Conservation (phyloP, 2,888 invertebrate genomes). For the Calephelis perditalis region DNA sequence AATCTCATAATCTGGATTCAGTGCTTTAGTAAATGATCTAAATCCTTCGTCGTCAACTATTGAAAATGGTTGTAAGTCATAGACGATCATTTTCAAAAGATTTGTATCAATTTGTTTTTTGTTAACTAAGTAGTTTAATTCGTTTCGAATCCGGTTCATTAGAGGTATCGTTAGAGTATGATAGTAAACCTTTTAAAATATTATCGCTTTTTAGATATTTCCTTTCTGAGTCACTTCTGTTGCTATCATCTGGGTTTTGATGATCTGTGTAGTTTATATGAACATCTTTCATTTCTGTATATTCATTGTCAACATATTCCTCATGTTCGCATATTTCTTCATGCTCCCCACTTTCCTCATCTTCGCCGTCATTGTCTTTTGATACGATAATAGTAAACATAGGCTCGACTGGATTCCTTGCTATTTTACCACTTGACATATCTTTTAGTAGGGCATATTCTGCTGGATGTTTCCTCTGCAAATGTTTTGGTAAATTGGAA, state of each 20-base stretch:
- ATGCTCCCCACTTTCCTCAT: background rate
- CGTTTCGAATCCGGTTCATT: background rate
- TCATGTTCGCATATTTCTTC: no score
- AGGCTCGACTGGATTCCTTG: background rate
- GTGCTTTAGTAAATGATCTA: background rate
- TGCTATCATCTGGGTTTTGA: background rate
- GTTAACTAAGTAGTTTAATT: background rate
- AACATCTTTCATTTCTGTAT: background rate
- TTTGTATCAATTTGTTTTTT: background rate
- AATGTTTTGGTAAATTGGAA: no score
- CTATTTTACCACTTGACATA: background rate
- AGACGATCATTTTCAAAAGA: constrained; percentile 11
- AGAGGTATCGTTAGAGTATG: background rate
- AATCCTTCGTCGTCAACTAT: constrained; percentile 13
- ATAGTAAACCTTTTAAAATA: background rate
- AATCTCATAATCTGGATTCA: constrained; percentile 13
- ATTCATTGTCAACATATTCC: no score
- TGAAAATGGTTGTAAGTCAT: constrained; percentile 16
- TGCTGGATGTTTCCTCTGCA: no score
- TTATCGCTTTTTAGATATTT: background rate
- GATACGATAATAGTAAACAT: background rate
- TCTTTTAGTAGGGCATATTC: no score
- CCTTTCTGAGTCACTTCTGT: background rate
- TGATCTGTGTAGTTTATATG: background rate
- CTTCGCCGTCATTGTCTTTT: background rate